Evolutionary conservation across 2,888 invertebrate genomes (phyloP).

Genomic region (Epiblema foenella): DNA sequence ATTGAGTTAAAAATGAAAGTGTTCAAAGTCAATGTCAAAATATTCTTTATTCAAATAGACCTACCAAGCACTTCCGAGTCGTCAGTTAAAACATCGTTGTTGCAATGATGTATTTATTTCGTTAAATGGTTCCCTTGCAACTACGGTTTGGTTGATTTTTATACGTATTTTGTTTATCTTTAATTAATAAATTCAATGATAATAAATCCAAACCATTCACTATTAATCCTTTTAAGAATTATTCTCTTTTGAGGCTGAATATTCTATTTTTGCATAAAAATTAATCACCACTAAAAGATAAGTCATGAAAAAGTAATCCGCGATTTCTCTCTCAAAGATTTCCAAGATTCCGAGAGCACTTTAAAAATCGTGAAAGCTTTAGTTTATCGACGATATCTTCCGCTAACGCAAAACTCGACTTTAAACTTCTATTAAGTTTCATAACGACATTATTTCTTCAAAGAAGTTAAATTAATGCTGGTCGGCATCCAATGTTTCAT

Average conservation of each 20-base stretch:
- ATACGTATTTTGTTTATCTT: no score
- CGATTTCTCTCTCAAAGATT: not conserved
- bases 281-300: conserved; percentile 1
- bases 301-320: not conserved
- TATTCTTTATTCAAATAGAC: no score
- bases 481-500: not conserved
- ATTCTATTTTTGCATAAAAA: not conserved
- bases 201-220: not conserved
- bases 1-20: no score
- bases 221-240: not conserved
- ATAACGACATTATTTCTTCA: conserved; percentile 7
- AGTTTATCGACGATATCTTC: conserved; percentile 8
- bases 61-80: no score
- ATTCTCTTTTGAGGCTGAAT: not conserved
- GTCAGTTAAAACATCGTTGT: no score
- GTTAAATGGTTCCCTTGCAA: no score
- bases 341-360: conserved; percentile 7
- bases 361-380: conserved; percentile 10
- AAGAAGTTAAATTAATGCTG: conserved; percentile 8
- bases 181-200: no score
- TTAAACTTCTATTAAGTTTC: conserved; percentile 14
- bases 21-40: no score
- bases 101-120: no score
- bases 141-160: no score
- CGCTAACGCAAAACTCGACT: conserved; percentile 4